Percentiles rank a stretch among this genome's conserved stretches.
phyloP scores from a whole-genome alignment of 2,113 vertebrate species.

The Erythrocercus mccallii region DNA sequence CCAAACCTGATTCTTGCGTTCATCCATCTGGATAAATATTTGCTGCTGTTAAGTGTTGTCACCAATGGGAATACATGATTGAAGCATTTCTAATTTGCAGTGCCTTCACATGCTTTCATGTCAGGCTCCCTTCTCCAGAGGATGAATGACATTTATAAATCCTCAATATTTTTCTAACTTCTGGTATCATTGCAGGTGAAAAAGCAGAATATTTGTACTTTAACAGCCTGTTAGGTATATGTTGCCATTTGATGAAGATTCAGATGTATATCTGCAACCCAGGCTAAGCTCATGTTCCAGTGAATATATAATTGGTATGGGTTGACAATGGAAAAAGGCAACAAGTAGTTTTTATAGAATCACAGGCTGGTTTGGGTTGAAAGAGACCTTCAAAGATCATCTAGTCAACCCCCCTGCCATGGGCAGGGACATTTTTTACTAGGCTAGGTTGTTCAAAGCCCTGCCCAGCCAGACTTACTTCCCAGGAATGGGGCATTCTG shows the following conservation, averaged over 20 bases:
- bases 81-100: constrained; percentile 6
- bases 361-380: background rate
- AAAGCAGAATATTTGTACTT: background rate
- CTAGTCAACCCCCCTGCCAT: background rate
- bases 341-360: background rate
- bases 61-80: background rate
- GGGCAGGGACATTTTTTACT: background rate
- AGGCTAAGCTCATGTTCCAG: background rate
- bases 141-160: background rate
- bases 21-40: constrained; percentile 41
- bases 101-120: background rate
- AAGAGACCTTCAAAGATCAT: background rate
- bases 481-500: background rate
- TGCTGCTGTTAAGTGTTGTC: constrained; percentile 20
- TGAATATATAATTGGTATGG: background rate
- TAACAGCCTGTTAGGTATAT: background rate
- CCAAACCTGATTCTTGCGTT: background rate
- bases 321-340: background rate
- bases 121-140: background rate
- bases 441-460: background rate
- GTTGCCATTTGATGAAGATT: background rate
- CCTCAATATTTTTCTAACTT: background rate
- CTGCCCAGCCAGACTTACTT: background rate
- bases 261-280: background rate
- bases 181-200: background rate